Conservation (phyloP, 2,888 invertebrate genomes). For the Callinectes sapidus region DNA sequence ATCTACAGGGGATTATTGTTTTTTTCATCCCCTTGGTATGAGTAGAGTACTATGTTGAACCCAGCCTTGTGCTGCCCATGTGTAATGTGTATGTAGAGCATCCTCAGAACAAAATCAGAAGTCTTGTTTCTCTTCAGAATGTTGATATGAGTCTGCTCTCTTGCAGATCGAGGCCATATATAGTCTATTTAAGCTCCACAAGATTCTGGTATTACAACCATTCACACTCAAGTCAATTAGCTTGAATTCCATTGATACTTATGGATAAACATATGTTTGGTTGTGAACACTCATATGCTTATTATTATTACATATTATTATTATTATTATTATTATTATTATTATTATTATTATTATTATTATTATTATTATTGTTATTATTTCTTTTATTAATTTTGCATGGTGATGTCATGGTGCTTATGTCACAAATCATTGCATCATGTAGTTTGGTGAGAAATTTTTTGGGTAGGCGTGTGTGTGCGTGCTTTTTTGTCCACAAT, state of each 20-base stretch:
- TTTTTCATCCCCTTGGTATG: neutral
- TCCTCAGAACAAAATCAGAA: slow-evolving; percentile 18
- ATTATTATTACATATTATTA: slow-evolving; percentile 18
- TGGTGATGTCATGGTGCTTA: slow-evolving; percentile 22
- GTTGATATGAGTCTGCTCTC: slow-evolving; percentile 50
- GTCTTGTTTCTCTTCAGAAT: slow-evolving; percentile 8
- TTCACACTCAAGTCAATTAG: slow-evolving; percentile 39
- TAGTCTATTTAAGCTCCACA: slow-evolving; percentile 61
- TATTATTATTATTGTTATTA: neutral
- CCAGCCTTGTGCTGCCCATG: neutral
- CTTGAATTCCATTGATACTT: slow-evolving; percentile 34
- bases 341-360: slow-evolving; percentile 5
- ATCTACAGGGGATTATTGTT: neutral
- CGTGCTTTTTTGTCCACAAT: neutral
- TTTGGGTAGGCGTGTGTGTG: slow-evolving; percentile 30
- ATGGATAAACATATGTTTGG: neutral
- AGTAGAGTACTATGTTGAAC: slow-evolving; percentile 18
- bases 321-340: slow-evolving; percentile 30
- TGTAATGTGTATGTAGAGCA: neutral
- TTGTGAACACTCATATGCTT: slow-evolving; percentile 53
- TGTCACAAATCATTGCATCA: slow-evolving; percentile 16
- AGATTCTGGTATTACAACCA: slow-evolving; percentile 58
- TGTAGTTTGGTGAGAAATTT: slow-evolving; percentile 1
- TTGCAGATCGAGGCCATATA: slow-evolving; percentile 64
- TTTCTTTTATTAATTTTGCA: neutral